phyloP scores from a whole-genome alignment of 2,888 invertebrate species.

The Taenaris catops region DNA sequence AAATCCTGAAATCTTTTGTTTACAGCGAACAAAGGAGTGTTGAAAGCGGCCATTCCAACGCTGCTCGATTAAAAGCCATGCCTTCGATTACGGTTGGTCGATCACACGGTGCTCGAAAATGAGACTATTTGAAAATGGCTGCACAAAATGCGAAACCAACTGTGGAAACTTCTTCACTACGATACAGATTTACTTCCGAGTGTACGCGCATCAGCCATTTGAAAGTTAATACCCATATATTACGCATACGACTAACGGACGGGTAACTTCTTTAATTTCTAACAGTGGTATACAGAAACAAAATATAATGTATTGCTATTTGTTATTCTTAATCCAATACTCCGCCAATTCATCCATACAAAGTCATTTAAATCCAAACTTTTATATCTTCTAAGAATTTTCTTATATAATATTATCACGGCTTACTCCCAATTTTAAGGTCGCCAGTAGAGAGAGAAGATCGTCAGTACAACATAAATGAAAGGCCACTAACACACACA shows the following conservation, averaged over 20 bases:
- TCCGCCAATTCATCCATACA: too few species aligned
- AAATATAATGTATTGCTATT: too few species aligned
- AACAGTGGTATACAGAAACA: too few species aligned
- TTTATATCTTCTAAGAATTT: too few species aligned
- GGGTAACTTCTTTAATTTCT: too few species aligned
- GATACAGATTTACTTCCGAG: slow-evolving; percentile 16
- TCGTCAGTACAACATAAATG: too few species aligned
- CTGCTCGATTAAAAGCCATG: slow-evolving; percentile 24
- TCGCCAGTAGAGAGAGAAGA: too few species aligned
- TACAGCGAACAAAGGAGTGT: slow-evolving; percentile 20
- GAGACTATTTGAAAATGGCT: slow-evolving; percentile 18
- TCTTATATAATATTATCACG: too few species aligned
- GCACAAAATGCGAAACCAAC: slow-evolving; percentile 16
- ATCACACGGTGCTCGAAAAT: slow-evolving; percentile 20
- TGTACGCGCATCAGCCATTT: slow-evolving; percentile 2
- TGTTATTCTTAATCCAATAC: too few species aligned
- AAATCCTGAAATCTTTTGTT: slow-evolving; percentile 23
- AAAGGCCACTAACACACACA: too few species aligned
- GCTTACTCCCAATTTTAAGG: too few species aligned
- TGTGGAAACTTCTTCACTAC: slow-evolving; percentile 14
- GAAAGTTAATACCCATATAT: slow-evolving; percentile 9
- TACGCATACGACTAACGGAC: slow-evolving; percentile 1
- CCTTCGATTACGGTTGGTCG: slow-evolving; percentile 25
- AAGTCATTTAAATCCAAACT: too few species aligned
- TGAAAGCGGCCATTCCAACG: slow-evolving; percentile 19